Percentiles rank a stretch among this genome's conserved stretches.
Evolutionary conservation across 2,797 vertebrate genomes (phyloP).

Genomic region (Etheostoma perlongum): DNA sequence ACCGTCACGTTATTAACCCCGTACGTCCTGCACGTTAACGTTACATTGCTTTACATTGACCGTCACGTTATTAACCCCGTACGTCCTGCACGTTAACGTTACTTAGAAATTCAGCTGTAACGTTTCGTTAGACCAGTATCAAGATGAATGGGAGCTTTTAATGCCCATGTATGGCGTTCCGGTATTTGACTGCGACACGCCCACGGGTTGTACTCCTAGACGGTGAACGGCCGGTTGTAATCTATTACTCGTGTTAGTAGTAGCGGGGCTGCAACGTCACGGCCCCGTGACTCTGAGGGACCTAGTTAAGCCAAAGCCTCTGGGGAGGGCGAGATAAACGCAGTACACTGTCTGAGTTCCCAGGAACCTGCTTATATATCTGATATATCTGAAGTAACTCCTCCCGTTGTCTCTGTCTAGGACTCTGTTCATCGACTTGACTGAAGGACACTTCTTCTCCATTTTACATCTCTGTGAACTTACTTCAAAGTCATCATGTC

Average conservation of each 20-base stretch:
- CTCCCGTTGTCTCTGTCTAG: conserved; percentile 34
- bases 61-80: no score
- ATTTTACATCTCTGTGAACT: conserved; percentile 12
- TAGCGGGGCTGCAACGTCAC: not conserved
- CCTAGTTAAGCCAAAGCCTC: conserved; percentile 39
- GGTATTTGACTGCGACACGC: conserved; percentile 47
- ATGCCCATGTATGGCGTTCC: conserved; percentile 53
- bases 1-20: no score
- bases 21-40: not conserved
- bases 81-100: not conserved
- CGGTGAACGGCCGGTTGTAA: no score
- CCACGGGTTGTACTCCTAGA: conserved; percentile 8
- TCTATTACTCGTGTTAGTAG: conserved; percentile 16
- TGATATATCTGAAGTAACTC: not conserved
- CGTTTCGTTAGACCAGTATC: not conserved
- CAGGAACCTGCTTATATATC: not conserved
- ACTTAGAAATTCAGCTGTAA: not conserved
- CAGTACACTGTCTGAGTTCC: not conserved
- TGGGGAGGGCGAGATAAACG: conserved; percentile 17
- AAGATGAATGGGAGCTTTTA: conserved; percentile 10
- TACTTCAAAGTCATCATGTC: conserved; percentile 78
- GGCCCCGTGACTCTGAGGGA: conserved; percentile 38
- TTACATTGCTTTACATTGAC: not conserved
- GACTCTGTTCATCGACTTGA: conserved; percentile 13
- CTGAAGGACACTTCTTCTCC: conserved; percentile 21